A percentile compares a stretch with the other conserved stretches of the same genome.
Conservation (phyloP, 2,113 vertebrate species). For the Vimba vimba region DNA sequence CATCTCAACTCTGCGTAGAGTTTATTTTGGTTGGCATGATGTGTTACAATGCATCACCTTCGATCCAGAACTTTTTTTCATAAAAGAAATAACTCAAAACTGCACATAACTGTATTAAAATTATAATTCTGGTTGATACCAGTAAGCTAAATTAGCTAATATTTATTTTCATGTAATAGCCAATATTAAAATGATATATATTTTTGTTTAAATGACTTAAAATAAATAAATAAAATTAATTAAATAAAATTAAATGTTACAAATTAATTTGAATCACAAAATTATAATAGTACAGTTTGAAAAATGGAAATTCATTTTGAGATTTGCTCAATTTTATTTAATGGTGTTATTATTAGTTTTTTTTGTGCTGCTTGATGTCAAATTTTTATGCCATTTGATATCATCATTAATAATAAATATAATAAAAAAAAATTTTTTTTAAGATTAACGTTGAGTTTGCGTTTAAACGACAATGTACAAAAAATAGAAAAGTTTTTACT, state of each 20-base stretch:
- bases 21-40: neutral
- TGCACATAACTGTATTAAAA: neutral
- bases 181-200: neutral
- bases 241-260: neutral
- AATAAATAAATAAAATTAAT: neutral
- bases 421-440: too few species aligned
- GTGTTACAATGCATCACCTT: neutral
- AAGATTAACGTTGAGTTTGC: too few species aligned
- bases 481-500: too few species aligned
- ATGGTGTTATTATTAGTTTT: too few species aligned
- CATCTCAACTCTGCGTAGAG: neutral
- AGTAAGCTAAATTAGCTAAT: neutral
- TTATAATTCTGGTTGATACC: neutral
- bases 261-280: neutral
- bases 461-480: too few species aligned
- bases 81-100: neutral
- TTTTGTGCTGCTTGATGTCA: too few species aligned
- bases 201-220: neutral
- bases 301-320: neutral
- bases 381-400: too few species aligned
- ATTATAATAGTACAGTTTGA: neutral
- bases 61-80: neutral
- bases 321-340: too few species aligned
- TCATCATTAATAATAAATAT: too few species aligned
- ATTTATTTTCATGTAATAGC: neutral